Evolutionary conservation across 1,140 invertebrate species (phyloP).

Genomic region (Zaprionus ghesquierei): DNA sequence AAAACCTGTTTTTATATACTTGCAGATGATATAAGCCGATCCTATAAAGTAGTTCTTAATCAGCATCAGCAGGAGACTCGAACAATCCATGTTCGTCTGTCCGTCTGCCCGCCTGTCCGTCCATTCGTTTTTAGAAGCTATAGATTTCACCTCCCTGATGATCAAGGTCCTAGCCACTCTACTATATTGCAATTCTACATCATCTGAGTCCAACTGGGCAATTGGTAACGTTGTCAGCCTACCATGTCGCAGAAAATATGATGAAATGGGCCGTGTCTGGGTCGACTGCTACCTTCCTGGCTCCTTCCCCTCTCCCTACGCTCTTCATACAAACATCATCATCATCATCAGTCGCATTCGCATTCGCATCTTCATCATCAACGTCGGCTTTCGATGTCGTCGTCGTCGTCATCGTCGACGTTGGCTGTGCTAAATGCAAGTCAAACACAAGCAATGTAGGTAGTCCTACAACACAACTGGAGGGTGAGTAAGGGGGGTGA

Average conservation of each 20-base stretch:
- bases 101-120: too few species aligned
- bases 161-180: too few species aligned
- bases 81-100: too few species aligned
- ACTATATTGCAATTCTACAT: too few species aligned
- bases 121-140: too few species aligned
- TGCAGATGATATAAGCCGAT: too few species aligned
- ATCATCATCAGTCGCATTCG: not conserved
- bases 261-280: conserved; percentile 10
- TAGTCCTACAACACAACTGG: not conserved
- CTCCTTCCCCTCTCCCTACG: not conserved
- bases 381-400: conserved; percentile 10
- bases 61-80: too few species aligned
- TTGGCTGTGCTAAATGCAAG: conserved; percentile 77
- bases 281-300: not conserved
- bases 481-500: not conserved
- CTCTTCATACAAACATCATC: conserved; percentile 2
- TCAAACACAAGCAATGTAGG: conserved; percentile 65
- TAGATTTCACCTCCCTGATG: too few species aligned
- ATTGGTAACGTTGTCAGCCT: not conserved
- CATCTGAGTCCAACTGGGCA: not conserved
- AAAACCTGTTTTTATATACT: too few species aligned
- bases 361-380: conserved; percentile 17
- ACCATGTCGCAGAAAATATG: conserved; percentile 4
- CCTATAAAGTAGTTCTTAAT: too few species aligned
- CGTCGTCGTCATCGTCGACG: conserved; percentile 22